Evolutionary conservation across 2,888 invertebrate genomes (phyloP).

Genomic region (Drosophila vallismaia): DNA sequence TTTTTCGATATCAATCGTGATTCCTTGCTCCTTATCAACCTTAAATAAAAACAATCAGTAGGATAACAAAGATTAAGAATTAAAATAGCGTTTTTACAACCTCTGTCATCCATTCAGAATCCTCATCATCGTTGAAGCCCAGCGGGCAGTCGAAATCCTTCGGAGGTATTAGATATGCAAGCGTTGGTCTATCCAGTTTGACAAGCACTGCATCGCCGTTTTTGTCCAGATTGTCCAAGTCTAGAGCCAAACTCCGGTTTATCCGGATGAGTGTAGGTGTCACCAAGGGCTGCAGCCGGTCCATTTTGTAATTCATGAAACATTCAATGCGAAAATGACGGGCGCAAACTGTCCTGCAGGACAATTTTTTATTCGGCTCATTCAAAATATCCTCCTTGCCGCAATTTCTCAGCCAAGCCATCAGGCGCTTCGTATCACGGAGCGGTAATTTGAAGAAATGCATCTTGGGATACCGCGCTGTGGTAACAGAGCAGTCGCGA

Average conservation of each 20-base stretch:
- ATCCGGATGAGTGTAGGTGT: constrained; percentile 84
- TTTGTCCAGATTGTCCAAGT: constrained; percentile 63
- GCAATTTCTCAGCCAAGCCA: constrained; percentile 69
- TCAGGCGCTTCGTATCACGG: constrained; percentile 61
- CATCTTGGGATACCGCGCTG: constrained; percentile 80
- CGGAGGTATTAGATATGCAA: constrained; percentile 76
- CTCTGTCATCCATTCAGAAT: not conserved
- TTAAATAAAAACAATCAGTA: not conserved
- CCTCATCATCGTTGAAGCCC: constrained; percentile 35
- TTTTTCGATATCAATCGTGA: not conserved
- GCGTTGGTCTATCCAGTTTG: constrained; percentile 49
- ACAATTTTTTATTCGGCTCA: constrained; percentile 82
- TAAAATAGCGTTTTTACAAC: not conserved
- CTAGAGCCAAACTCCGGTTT: constrained; percentile 70
- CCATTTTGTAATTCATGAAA: constrained; percentile 84
- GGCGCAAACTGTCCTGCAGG: constrained; percentile 85
- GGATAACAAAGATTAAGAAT: not conserved
- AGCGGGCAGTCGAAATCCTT: constrained; percentile 62
- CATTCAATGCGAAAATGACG: constrained; percentile 85
- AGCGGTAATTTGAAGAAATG: constrained; percentile 86
- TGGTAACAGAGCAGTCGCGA: constrained; percentile 84
- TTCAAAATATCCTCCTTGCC: constrained; percentile 64
- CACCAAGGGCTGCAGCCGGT: constrained; percentile 84
- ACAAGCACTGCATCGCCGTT: constrained; percentile 58
- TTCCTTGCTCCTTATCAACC: not conserved